A percentile compares a stretch with the other conserved stretches of the same genome.
These are phyloP conservation scores for Rhegmatorhina hoffmannsi DNA, from an alignment of 2,113 vertebrate genomes.

Conservation along the genomic window DNA sequence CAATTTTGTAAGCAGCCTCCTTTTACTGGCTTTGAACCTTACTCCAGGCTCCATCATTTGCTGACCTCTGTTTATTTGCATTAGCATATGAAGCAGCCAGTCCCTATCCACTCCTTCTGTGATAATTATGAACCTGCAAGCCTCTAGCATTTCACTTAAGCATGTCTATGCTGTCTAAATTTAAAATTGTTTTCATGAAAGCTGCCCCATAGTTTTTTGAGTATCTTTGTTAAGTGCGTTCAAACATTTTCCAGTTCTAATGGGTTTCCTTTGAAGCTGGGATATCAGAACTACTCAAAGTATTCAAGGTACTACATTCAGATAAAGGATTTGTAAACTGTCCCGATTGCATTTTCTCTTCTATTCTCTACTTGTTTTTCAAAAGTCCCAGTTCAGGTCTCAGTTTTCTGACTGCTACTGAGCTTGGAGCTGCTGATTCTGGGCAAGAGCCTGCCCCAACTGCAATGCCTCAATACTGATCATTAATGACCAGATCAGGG, in stretches of 20 bases:
- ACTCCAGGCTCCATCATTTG: rapidly evolving
- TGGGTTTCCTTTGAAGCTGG: not conserved
- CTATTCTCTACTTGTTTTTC: not conserved
- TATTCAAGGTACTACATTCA: not conserved
- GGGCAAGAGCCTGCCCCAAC: not conserved
- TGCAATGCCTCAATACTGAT: not conserved
- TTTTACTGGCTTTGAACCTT: not conserved
- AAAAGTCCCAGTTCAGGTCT: not conserved
- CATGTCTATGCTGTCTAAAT: not conserved
- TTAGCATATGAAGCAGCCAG: not conserved
- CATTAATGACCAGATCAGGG: not conserved
- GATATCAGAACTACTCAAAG: not conserved
- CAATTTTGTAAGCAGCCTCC: not conserved
- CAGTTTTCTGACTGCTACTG: not conserved
- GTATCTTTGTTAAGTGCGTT: not conserved
- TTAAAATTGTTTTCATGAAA: not conserved
- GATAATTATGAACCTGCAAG: not conserved
- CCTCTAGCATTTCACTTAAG: not conserved
- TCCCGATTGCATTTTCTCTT: not conserved
- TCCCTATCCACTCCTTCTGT: not conserved
- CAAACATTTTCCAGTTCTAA: not conserved
- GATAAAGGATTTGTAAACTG: not conserved
- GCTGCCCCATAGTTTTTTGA: not conserved
- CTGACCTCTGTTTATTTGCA: not conserved
- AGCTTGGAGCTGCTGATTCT: not conserved